Base-by-base conservation (phyloP, 2,113 vertebrate genomes). In the Embiotoca jacksoni region DNA sequence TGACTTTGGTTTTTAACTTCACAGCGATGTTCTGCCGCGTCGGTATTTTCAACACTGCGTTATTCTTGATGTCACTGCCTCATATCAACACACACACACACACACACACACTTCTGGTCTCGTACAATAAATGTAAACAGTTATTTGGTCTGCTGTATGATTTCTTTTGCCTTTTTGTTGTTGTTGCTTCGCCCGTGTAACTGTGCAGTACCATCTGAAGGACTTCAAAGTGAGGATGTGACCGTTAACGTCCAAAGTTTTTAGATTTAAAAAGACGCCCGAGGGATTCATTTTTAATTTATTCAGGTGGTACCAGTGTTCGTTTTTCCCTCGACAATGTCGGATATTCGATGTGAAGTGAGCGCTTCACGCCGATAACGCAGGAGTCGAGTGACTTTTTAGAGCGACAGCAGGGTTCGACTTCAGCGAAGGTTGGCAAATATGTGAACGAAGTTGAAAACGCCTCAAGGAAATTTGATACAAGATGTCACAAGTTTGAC, bases 91-190 rank as follows among this genome's bases (percentile, higher is more conserved):
- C 37, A 47, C 11, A 23, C 23, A 49, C 37, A 47, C 11, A 47
- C 11, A 36, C 62, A 36, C 41, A 36, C 23, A 39, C 57, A 35
- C 52, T 37, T 83, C 55, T 81, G 60, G 33, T 76, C 67, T 67
- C 74, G 36, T 86, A 78, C 65, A 83, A 80, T 84, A 75, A 87
- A 88, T 73, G 16, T 72, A 69, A 23, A 82, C 41, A 66, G 13
- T 86, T 77, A 49, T 74, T 76, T 47, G 52, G 77, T 57, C 75
- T 70, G 82, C 53, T 33, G 57, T 62, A 33, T 47, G 11, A 68
- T 41, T 83, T 50, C 16, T 57, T 76, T 72, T 59, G 47, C 63
- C 68, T 83, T 68, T 72, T 31, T 52, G 15, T 23, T 23, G 23
- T 23, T 23, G 23, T 23, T 23, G 15, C 13, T 33, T 57, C 53